Base-by-base conservation (phyloP, 2,113 vertebrate species). In the Sinocyclocheilus grahami region DNA sequence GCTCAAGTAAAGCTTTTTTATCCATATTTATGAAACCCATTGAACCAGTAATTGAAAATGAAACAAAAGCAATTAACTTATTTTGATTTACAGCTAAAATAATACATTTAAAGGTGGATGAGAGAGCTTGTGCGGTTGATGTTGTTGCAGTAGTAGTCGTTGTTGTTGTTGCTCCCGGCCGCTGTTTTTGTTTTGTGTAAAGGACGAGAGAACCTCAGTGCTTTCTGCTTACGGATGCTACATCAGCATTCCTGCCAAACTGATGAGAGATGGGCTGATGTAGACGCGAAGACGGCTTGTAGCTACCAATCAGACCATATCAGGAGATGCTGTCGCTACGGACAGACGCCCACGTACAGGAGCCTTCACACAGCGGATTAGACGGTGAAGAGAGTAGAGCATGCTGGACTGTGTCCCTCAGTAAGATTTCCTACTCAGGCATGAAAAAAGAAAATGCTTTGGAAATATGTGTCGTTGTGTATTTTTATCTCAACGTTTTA, bases 241-340 rank as follows among this genome's bases (percentile, higher is more conserved):
- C 86, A 67, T 89, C 69, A 85, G 79, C 83, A 87, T 24, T 89
- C 80, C 63, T 22, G 86, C 6, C 77, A 88, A 71, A 71, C 48
- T 91, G 83, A 85, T 53, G 90, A 30, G 84, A 90, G 87, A 80
- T 27, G 85, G 78, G 48, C 13, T 88, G 80, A 85, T 86, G 89
- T 53, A 90, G 88, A 91, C 72, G 81, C 63, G 84, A 74, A 83
- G 60, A 85, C n/a, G 86, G 12, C 27, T 78, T 86, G n/a, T 84
- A 51, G 55, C 42, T 22, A 75, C 11, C 10, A 89, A 87, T 75
- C 77, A 89, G 84, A 22, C 51, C 75, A 86, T 81, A 84, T 85
- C 88, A 82, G 80, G 72, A 88, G 75, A 1, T 2, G 58, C 58
- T 62, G 37, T 87, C 87, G 89, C 84, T 11, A 20, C 1, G 55